phyloP scores from a whole-genome alignment of 2,888 invertebrate species.

The Dynastes grantii region DNA sequence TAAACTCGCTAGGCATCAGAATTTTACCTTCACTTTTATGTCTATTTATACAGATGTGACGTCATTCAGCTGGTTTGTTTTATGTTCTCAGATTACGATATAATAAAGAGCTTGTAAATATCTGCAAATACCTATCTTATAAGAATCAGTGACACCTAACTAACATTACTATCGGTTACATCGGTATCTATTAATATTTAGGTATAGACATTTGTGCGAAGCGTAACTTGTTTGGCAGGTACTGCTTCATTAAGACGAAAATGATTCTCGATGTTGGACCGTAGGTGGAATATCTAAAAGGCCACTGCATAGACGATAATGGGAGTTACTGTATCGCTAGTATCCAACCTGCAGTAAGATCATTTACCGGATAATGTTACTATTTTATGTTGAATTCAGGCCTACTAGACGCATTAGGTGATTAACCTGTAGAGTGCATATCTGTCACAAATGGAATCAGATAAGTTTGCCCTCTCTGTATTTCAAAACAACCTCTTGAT shows the following conservation, averaged over 20 bases:
- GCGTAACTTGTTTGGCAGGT: no score
- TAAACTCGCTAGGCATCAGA: conserved; percentile 19
- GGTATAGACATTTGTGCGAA: background rate
- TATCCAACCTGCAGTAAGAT: background rate
- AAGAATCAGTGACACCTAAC: conserved; percentile 7
- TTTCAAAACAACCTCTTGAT: background rate
- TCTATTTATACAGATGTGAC: conserved; percentile 9
- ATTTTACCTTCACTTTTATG: conserved; percentile 42
- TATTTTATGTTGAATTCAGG: background rate
- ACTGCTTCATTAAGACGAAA: no score
- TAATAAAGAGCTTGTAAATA: conserved; percentile 2
- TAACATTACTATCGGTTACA: background rate
- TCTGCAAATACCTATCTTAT: background rate
- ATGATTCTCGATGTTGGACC: no score
- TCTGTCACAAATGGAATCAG: background rate
- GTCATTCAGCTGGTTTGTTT: background rate
- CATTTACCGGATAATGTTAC: background rate
- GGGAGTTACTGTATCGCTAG: background rate
- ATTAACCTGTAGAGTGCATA: background rate
- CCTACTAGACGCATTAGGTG: background rate
- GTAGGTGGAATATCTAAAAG: no score
- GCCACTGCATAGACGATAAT: background rate
- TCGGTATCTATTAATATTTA: background rate
- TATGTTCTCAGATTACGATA: background rate
- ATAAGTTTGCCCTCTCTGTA: background rate